Evolutionary conservation across 92 coral and sea anemone genomes (phyloP).

Genomic region (Zoanthus sansibaricus): DNA sequence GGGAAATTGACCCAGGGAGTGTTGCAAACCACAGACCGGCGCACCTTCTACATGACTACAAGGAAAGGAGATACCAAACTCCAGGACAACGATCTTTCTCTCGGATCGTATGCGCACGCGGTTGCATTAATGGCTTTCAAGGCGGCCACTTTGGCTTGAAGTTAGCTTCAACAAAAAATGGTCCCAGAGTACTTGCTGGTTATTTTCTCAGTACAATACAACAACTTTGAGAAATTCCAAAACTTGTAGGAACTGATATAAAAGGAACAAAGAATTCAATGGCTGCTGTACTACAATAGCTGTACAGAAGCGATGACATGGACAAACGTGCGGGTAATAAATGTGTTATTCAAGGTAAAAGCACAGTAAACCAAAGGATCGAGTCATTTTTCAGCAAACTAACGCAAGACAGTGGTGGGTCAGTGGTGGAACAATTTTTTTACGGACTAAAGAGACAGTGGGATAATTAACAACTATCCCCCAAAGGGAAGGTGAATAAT

Average conservation of each 20-base stretch:
- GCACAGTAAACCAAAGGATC: conserved; percentile 66
- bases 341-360: conserved; percentile 60
- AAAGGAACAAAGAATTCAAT: conserved; percentile 57
- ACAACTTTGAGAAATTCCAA: conserved; percentile 41
- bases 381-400: conserved; percentile 67
- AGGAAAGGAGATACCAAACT: conserved; percentile 38
- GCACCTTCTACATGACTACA: conserved; percentile 44
- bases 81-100: conserved; percentile 54
- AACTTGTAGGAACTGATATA: conserved; percentile 34
- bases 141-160: conserved; percentile 26
- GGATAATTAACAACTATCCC: neutral
- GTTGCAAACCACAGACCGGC: conserved; percentile 38
- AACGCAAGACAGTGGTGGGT: conserved; percentile 58
- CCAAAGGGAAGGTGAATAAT: no score
- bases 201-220: neutral
- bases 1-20: conserved; percentile 65
- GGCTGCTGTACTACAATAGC: conserved; percentile 44
- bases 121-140: neutral
- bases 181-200: neutral
- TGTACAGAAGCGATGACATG: conserved; percentile 52
- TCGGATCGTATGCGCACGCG: neutral
- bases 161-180: neutral
- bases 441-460: neutral
- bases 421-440: conserved; percentile 65
- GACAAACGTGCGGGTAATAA: conserved; percentile 49